Base-by-base conservation (phyloP, 92 coral and sea anemone genomes). In the Porites cylindrica region DNA sequence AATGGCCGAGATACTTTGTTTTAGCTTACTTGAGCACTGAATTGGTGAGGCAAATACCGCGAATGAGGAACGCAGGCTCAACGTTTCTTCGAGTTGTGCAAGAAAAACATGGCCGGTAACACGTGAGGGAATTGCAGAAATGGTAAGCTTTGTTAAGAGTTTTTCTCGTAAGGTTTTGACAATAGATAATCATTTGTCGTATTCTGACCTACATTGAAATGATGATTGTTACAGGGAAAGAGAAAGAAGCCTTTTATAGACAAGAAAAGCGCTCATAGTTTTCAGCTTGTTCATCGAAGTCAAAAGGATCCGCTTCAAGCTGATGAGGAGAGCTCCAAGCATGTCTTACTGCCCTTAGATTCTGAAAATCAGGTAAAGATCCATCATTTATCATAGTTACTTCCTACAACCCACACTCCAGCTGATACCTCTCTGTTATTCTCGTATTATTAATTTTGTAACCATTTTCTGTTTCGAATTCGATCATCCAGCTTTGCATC, bases 281-380 rank as follows among this genome's bases (percentile, higher is more conserved):
- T 96, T 67, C 99, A 96, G 62, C 88, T 96, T 76, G 99, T 96
- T 16, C 98, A 96, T 79, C 94, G 99, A 17, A 96, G 99, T 88
- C 99, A 96, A 70, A 96, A 93, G 10, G 99, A 96, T 79, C 98
- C 99, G 14, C 86, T 95, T 17, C 99, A 96, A 85, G 99, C 99
- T 1, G 99, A 97, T 78, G 94, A 94, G 20, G 98, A 92, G 10
- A 94, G 97, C 52, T 95, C 99, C 0, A 88, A 95, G 85, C 97
- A 89, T 66, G 99, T 96, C 21, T 85, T 96, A 38, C 18, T 96
- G 16, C 94, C 99, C 2, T 29, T 96, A 8, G 93, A 90, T 78
- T 32, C 68, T 9, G 90, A 61, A 52, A 86, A 73, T 61, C 90
- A 89, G 93, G 93, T 80, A 84, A 29, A 18, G 67, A 13, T 10